Evolutionary conservation across 2,797 vertebrate genomes (phyloP), one percentile per base, ranked within the genome.

Genomic region (Malurus splendens): DNA sequence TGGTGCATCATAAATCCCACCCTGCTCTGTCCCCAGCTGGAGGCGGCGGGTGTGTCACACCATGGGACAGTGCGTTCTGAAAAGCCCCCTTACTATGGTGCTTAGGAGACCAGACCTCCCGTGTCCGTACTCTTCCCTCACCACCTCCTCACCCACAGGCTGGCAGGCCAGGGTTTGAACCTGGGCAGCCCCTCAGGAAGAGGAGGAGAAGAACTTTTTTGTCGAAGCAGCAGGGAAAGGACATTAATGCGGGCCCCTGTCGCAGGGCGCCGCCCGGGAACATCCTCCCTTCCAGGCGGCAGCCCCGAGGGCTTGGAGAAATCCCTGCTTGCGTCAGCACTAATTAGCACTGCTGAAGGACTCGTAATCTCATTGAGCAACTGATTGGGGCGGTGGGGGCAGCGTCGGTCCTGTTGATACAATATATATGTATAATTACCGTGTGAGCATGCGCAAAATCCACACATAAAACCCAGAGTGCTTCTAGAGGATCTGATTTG

Each of bases 1-100:
- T 48, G 52, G 2, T 28, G 15, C 7, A 28, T 54, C 64, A 6
- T 28, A 14, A 17, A 27, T 3, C 1, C 25, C 50, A 38, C 38
- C 22, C n/a, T 22, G 30, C 24, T 1, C 11, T 33, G 27, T 48
- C 11, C 45, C 24, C 52, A 1, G 72, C 51, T 0, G 5, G 47
- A 18, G 22, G 60, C 79, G 56, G 48, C 0, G 1, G 30, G 10
- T 41, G 42, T 61, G 54, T 48, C 13, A 3, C 19, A 47, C 36
- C 62, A 6, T 1, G 4, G 17, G 18, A 8, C 2, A 0, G 25
- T 10, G 13, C 7, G 3, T 30, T n/a, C 52, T 62, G 30, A 24
- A 55, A 42, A 24, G 59, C 16, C 8, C 6, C 8, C 6, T 75
- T 7, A 2, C 3, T 9, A 1, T 0, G 1, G 15, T 48, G 64